phyloP scores from a whole-genome alignment of 2,797 vertebrate genomes.

The Nannoperca australis region DNA sequence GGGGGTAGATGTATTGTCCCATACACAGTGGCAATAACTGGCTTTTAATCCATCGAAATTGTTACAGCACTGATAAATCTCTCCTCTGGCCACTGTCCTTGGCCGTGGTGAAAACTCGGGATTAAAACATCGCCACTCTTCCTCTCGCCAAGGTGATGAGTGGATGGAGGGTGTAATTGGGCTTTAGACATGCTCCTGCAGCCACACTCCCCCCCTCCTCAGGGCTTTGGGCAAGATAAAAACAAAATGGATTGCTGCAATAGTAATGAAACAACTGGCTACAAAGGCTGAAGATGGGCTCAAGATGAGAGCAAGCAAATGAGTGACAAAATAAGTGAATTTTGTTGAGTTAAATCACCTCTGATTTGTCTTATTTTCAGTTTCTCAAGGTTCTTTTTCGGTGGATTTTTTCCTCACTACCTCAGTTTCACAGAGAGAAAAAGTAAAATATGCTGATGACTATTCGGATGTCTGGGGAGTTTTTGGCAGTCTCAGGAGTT shows the following conservation, averaged over 20 bases:
- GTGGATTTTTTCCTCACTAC: conserved; percentile 45
- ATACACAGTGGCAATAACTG: conserved; percentile 75
- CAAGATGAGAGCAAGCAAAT: conserved; percentile 33
- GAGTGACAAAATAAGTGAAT: conserved; percentile 31
- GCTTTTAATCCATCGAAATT: conserved; percentile 83
- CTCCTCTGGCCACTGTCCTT: conserved; percentile 78
- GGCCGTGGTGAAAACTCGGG: conserved; percentile 85
- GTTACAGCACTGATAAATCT: conserved; percentile 82
- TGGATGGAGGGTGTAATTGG: conserved; percentile 57
- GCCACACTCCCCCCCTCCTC: conserved; percentile 8
- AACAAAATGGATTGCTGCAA: conserved; percentile 56
- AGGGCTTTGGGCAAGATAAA: conserved; percentile 43
- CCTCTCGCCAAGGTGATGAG: conserved; percentile 59
- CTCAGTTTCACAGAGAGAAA: conserved; percentile 25
- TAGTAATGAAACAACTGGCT: conserved; percentile 51
- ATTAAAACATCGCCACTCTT: conserved; percentile 88
- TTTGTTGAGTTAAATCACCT: conserved; percentile 20
- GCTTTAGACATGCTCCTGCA: conserved; percentile 35
- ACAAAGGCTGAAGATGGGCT: conserved; percentile 14
- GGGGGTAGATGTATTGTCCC: conserved; percentile 77
- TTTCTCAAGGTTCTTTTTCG: neutral
- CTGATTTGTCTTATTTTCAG: conserved; percentile 29
- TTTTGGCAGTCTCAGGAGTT: conserved; percentile 64
- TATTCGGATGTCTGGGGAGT: conserved; percentile 52
- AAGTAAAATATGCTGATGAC: conserved; percentile 71